A percentile compares a stretch with the other conserved stretches of the same genome.
These are phyloP conservation scores for Chaenogobius annularis DNA, from an alignment of 2,113 vertebrate genomes.

Conservation along the genomic window DNA sequence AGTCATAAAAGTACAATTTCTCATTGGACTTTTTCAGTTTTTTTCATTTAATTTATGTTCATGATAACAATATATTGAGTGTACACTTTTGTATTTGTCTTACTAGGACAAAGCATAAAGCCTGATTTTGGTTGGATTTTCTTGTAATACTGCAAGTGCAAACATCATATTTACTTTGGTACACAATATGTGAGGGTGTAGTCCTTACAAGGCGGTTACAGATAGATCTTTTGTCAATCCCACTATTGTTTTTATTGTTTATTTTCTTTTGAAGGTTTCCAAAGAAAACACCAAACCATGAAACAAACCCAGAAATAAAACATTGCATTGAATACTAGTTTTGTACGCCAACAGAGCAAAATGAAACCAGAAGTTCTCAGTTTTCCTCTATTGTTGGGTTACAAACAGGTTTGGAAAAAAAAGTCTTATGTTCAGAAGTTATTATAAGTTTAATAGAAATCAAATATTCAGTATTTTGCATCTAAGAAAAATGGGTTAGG, in stretches of 20 bases:
- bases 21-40: neutral
- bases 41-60: neutral
- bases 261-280: conserved; percentile 8
- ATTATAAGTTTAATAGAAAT: neutral
- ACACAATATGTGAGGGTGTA: conserved; percentile 1
- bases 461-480: neutral
- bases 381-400: neutral
- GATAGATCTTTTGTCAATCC: neutral
- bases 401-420: neutral
- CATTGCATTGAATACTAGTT: neutral
- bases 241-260: conserved; percentile 4
- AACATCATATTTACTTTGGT: neutral
- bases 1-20: neutral
- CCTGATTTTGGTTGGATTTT: neutral
- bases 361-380: neutral
- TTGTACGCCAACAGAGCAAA: neutral
- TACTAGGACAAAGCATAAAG: neutral
- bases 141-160: neutral
- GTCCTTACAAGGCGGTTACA: neutral
- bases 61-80: neutral
- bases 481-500: conserved; percentile 4
- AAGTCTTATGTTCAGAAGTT: neutral
- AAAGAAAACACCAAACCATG: conserved; percentile 16
- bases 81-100: neutral
- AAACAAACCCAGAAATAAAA: conserved; percentile 1